phyloP scores from a whole-genome alignment of 2,113 vertebrate genomes.

The Patagioenas fasciata region DNA sequence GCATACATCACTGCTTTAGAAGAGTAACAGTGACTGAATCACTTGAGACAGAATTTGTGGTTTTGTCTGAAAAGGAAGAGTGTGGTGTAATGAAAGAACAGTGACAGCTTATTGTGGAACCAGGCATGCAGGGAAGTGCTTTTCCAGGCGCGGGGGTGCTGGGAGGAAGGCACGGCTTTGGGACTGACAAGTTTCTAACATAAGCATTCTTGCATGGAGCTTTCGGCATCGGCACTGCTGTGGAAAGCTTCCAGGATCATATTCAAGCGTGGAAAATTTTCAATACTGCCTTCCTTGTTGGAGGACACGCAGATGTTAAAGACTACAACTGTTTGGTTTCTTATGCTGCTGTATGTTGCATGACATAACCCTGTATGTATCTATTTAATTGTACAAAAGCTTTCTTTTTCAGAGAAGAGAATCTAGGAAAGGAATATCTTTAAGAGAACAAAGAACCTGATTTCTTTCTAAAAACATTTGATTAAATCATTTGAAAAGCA shows the following conservation, averaged over 20 bases:
- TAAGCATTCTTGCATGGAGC: not conserved
- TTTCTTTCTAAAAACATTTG: not conserved
- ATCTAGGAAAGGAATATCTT: not conserved
- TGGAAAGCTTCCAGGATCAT: conserved; percentile 25
- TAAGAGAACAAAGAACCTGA: not conserved
- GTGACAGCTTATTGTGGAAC: not conserved
- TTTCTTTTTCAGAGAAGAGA: not conserved
- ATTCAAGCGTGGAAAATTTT: conserved; percentile 41
- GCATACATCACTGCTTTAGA: not conserved
- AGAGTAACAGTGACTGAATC: not conserved
- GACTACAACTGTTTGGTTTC: not conserved
- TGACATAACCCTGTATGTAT: not conserved
- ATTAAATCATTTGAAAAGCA: not conserved
- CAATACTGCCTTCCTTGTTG: conserved; percentile 47
- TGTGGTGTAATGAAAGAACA: not conserved
- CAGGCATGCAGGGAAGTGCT: not conserved
- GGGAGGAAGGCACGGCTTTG: not conserved
- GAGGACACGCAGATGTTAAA: conserved; percentile 26
- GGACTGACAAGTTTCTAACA: not conserved
- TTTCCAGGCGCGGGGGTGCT: not conserved
- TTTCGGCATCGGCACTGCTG: not conserved
- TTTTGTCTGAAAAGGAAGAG: conserved; percentile 28
- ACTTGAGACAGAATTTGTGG: not conserved
- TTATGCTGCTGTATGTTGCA: not conserved
- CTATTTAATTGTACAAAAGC: not conserved